Base-by-base conservation (phyloP, 2,113 vertebrate species). In the Heliornis fulica region DNA sequence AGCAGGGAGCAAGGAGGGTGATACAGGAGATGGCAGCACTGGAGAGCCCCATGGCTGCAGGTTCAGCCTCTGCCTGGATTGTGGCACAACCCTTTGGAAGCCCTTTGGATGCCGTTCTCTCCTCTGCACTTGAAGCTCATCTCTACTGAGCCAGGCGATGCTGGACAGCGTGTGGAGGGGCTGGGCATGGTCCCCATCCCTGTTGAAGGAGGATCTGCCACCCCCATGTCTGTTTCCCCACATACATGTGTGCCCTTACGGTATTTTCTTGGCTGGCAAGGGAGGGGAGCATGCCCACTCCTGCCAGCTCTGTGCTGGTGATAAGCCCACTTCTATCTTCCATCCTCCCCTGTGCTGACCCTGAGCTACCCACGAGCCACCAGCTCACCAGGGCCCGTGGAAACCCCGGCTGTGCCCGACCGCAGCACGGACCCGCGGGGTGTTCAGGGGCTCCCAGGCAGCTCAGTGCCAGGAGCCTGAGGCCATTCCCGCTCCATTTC, bases 221-320 rank as follows among this genome's bases (percentile, higher is more conserved):
- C 34, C 17, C 64, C 36, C 38, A 28, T 20, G 34, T 23, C 69
- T 46, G 54, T 5, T 0, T 13, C 40, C 34, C 59, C 45, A 36
- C 60, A 17, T 16, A 16, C 11, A 0, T 0, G 0, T 13, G 15
- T 2, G 15, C 0, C 0, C 21, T 88, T 18, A 2, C 2, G 6
- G 21, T 50, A 22, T 61, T 65, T 85, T 71, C 57, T 65, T 32
- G 54, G 45, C 31, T 10, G 2, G 18, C 19, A 8, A 28, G 32
- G 32, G 3, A 66, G 41, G 38, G n/a, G 43, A 40, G 71, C 50
- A 15, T 1, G 1, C 0, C 1, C 0, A 0, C 20, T 54, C 20
- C 40, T 18, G 70, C 0, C 4, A 86, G 71, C 38, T 48, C 36
- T 17, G 1, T 4, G n/a, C 3, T 5, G 43, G 46, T 60, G 19